Evolutionary conservation across 2,797 vertebrate species (phyloP), one percentile per base, ranked within the genome.

Genomic region (Alauda arvensis): DNA sequence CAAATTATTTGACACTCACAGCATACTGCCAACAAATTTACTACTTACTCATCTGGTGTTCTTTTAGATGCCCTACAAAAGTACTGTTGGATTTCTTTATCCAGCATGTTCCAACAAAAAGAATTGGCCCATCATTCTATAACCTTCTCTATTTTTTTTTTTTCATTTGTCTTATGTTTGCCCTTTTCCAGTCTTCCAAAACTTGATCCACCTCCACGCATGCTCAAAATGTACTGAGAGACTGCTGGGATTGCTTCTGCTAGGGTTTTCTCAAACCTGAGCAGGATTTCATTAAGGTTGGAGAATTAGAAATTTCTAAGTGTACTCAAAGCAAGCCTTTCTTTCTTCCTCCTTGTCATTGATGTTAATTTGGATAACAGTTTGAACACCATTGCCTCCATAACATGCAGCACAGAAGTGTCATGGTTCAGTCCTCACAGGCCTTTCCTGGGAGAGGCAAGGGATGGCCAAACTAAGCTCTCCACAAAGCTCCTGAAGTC

Each of bases 1-100:
- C 80, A 92, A 93, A 95, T 78, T 60, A 90, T 65, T 87, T 94
- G 87, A 69, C 81, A 90, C 74, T 91, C 74, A 56, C 77, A 89
- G 68, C 57, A 59, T 46, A 24, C 57, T 76, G 65, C 70, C 70
- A 81, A 63, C 15, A 12, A 81, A 57, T 82, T 82, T 69, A 49
- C 52, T 90, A 34, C 79, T 92, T 81, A 60, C 61, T 90, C 70
- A 76, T 89, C 80, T 85, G 75, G 60, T 69, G 46, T 31, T 80
- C 46, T 74, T 89, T 82, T 70, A 82, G 33, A 37, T 85, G 34
- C 20, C 28, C 49, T 69, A 53, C n/a, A 80, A 85, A 93, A 85
- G 25, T 34, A 63, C 39, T 12, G 37, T 57, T 62, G 45, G 34
- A 56, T 87, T 89, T 90, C 78, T 85, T 79, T 14, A 55, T 60